phyloP scores from a whole-genome alignment of 2,888 invertebrate genomes.

The Abrostola tripartita region DNA sequence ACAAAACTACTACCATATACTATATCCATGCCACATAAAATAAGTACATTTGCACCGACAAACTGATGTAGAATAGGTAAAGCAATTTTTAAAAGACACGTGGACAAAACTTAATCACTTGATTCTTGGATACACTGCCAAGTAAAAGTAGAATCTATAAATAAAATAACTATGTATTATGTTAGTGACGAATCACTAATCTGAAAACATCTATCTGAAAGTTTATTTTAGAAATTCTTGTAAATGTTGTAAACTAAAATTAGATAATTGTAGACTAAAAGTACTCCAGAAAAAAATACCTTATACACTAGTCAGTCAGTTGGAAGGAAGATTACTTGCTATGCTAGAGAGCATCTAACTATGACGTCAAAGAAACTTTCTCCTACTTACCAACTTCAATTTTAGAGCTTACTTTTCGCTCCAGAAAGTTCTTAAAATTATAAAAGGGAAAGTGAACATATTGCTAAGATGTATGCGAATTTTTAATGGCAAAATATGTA shows the following conservation, averaged over 20 bases:
- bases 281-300: constrained; percentile 27
- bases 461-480: background rate
- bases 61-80: background rate
- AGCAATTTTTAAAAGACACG: constrained; percentile 3
- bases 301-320: constrained; percentile 26
- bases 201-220: no score
- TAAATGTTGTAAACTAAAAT: no score
- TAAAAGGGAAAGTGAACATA: background rate
- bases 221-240: no score
- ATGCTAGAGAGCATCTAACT: constrained; percentile 16
- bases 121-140: no score
- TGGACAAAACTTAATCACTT: no score
- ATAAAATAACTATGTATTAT: no score
- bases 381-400: constrained; percentile 16
- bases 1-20: no score
- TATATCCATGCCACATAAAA: constrained; percentile 12
- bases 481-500: background rate
- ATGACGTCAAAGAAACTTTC: constrained; percentile 36
- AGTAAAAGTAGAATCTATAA: no score
- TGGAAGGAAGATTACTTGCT: constrained; percentile 34
- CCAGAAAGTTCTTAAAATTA: constrained; percentile 26
- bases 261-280: no score
- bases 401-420: constrained; percentile 22
- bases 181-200: no score
- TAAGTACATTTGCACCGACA: constrained; percentile 19